These are phyloP conservation scores for Melanotus villosus DNA, from an alignment of 2,888 invertebrate species.

Conservation along the genomic window DNA sequence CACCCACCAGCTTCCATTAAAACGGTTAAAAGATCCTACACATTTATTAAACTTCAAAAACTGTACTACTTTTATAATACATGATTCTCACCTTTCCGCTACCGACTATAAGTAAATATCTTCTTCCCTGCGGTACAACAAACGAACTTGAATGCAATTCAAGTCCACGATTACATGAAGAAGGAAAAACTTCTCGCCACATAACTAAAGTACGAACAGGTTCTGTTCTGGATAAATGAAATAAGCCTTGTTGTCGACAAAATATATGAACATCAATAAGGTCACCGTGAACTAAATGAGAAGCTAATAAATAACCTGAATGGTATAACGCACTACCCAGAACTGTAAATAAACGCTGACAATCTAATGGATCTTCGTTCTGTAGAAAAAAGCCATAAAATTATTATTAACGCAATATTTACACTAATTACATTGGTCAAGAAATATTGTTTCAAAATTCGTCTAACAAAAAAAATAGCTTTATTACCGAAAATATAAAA, in stretches of 20 bases:
- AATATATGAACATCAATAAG: slow-evolving; percentile 83
- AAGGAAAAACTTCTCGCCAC: slow-evolving; percentile 83
- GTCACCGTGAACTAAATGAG: slow-evolving; percentile 83
- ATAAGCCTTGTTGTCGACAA: slow-evolving; percentile 81
- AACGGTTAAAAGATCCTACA: slow-evolving; percentile 76
- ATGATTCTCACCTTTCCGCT: slow-evolving; percentile 72
- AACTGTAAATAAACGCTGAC: slow-evolving; percentile 77
- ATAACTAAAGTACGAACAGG: slow-evolving; percentile 80
- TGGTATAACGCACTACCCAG: slow-evolving; percentile 71
- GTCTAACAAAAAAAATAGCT: too few relatives aligned
- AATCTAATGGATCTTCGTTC: slow-evolving; percentile 84
- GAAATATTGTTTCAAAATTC: too few relatives aligned
- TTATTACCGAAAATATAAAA: too few relatives aligned
- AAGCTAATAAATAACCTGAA: slow-evolving; percentile 81
- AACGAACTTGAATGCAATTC: slow-evolving; percentile 52
- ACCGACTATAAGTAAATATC: slow-evolving; percentile 83
- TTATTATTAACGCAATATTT: neutral
- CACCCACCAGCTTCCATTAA: slow-evolving; percentile 85
- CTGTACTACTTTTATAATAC: too few relatives aligned
- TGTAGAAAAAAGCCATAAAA: slow-evolving; percentile 57
- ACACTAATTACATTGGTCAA: neutral
- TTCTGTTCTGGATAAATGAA: slow-evolving; percentile 77
- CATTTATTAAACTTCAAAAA: neutral
- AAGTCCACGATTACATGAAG: slow-evolving; percentile 66
- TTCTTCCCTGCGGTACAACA: slow-evolving; percentile 75